phyloP scores from a whole-genome alignment of 2,113 vertebrate species.

The Cettia cetti region DNA sequence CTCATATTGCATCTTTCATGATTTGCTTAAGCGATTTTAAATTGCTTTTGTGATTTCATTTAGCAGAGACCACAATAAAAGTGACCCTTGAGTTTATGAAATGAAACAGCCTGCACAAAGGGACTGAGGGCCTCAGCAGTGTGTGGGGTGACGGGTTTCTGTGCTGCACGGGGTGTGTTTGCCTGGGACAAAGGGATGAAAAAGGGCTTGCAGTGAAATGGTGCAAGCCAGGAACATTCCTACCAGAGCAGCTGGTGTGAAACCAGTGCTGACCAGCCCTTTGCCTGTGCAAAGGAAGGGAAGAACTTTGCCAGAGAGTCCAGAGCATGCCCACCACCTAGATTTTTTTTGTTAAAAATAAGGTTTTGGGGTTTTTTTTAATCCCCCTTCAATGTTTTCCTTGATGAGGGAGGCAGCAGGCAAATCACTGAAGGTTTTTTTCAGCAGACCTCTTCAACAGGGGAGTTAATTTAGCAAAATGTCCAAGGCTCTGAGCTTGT shows the following conservation, averaged over 20 bases:
- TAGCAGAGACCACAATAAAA: constrained; percentile 63
- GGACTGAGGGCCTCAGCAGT: constrained; percentile 44
- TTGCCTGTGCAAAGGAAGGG: neutral
- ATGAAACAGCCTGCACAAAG: constrained; percentile 65
- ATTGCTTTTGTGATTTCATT: constrained; percentile 67
- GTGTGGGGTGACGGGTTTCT: neutral
- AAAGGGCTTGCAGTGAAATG: neutral
- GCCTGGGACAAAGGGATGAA: constrained; percentile 13
- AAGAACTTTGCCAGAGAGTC: neutral
- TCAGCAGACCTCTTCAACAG: neutral
- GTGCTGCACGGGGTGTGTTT: neutral
- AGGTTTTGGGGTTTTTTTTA: neutral
- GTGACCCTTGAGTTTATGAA: constrained; percentile 71
- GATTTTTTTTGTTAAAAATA: neutral
- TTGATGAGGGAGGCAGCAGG: neutral
- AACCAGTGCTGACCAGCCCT: neutral
- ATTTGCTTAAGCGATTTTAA: constrained; percentile 62
- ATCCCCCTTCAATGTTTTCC: neutral
- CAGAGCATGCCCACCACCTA: neutral
- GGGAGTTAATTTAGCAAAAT: neutral
- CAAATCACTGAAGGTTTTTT: neutral
- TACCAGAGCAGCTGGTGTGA: neutral
- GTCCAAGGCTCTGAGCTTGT: neutral
- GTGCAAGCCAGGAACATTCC: neutral
- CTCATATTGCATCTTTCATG: constrained; percentile 61